Base-by-base conservation (phyloP, 1,140 invertebrate genomes). In the Rhyzopertha dominica region DNA sequence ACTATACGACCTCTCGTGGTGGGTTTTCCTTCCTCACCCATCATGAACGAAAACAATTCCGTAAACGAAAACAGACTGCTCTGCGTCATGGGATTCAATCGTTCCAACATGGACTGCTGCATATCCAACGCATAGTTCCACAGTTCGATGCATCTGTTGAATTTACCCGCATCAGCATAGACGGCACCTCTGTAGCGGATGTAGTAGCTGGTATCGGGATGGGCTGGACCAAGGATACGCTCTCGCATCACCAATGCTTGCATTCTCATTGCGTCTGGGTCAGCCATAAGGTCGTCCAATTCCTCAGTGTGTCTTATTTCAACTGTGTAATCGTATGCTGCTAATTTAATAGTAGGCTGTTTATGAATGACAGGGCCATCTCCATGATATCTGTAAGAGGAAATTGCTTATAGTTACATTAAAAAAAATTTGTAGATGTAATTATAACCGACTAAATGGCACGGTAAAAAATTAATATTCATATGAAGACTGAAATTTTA, bases 71-170 rank as follows among this genome's bases (percentile, higher is more conserved):
- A 82, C 16, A 96, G 77, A 44, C 86, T 90, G 61, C 86, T 91
- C 68, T 95, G 91, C 9, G 92, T 96, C 82, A 95, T 90, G 3
- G 90, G 87, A 69, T 89, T 93, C 5, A 96, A 74, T n/a, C 91
- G 85, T 55, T 93, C 90, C 37, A 95, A 74, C 70, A 93, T 90
- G 46, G 81, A 82, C 64, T 94, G 90, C 70, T 96, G 93, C 85
- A 95, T 95, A 63, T 95, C 90, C 7, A 98, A 71, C n/a, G 92
- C 93, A 69, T 96, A 95, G 69, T 90, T 91, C 93, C 94, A 97
- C 20, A 97, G 74, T 58, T 87, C 81, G 45, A 95, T 88, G 68
- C 93, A 96, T 30, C 91, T 79, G 52, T 82, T 78, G 70, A 95
- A 96, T 63, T 93, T 87, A 7, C 93, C 93, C 43, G 89, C 85